Conservation (phyloP, 2,888 invertebrate species). For the Lottia scabra region DNA sequence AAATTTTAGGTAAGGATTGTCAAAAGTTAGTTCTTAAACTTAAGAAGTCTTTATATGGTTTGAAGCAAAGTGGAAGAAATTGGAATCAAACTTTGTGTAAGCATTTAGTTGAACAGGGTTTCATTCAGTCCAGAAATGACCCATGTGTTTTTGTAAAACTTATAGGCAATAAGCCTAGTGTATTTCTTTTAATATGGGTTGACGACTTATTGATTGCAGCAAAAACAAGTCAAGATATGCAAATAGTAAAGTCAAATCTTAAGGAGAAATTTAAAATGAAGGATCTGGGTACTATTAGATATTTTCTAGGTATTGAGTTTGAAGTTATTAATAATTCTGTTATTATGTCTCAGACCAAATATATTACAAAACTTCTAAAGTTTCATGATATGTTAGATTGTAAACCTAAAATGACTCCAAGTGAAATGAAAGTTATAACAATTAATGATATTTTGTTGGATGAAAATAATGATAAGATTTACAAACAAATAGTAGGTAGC, state of each 20-base stretch:
- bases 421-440: neutral
- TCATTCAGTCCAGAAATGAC: too few relatives aligned
- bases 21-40: slow-evolving; percentile 10
- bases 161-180: too few relatives aligned
- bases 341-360: neutral
- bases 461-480: neutral
- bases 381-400: neutral
- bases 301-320: neutral
- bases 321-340: neutral
- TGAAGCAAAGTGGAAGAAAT: slow-evolving; percentile 10
- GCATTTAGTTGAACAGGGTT: too few relatives aligned
- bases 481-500: slow-evolving; percentile 9
- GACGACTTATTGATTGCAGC: too few relatives aligned
- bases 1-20: slow-evolving; percentile 4
- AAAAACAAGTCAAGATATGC: too few relatives aligned
- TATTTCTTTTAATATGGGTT: too few relatives aligned
- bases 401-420: neutral
- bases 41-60: slow-evolving; percentile 18
- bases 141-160: too few relatives aligned
- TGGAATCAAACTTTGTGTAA: neutral
- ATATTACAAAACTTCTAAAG: neutral
- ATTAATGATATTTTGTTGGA: neutral
- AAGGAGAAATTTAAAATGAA: too few relatives aligned
- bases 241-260: too few relatives aligned
- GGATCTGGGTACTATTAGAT: too few relatives aligned